These are phyloP conservation scores for Sula dactylatra DNA, from an alignment of 2,113 vertebrate genomes.

Conservation along the genomic window DNA sequence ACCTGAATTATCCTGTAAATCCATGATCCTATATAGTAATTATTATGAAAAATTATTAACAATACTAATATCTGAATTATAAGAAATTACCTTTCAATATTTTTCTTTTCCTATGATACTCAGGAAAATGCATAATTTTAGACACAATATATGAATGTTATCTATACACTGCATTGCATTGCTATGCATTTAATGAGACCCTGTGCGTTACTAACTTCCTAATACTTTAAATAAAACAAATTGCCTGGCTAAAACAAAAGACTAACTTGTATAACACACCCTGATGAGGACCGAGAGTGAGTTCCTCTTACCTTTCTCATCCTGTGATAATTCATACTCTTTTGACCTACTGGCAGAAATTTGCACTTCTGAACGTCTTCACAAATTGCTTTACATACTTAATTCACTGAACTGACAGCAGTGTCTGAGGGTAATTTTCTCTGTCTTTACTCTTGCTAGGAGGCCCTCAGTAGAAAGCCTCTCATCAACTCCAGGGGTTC, in stretches of 20 bases:
- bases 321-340: conserved; percentile 14
- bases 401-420: conserved; percentile 39
- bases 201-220: neutral
- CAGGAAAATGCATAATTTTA: neutral
- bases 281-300: neutral
- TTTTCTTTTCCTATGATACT: neutral
- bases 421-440: conserved; percentile 28
- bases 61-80: neutral
- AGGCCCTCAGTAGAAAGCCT: conserved; percentile 36
- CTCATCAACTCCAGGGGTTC: neutral
- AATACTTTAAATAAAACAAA: neutral
- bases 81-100: neutral
- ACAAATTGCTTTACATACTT: conserved; percentile 43
- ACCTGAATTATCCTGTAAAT: neutral
- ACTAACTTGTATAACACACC: neutral
- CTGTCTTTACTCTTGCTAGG: conserved; percentile 31
- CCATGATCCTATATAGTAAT: neutral
- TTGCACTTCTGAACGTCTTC: conserved; percentile 32
- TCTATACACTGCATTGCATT: neutral
- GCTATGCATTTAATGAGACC: neutral
- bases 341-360: conserved; percentile 37
- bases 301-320: neutral
- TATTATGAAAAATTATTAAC: neutral
- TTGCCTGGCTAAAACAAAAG: neutral
- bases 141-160: neutral